Conservation (phyloP, 2,888 invertebrate species). For the Drosophila fungiperda region DNA sequence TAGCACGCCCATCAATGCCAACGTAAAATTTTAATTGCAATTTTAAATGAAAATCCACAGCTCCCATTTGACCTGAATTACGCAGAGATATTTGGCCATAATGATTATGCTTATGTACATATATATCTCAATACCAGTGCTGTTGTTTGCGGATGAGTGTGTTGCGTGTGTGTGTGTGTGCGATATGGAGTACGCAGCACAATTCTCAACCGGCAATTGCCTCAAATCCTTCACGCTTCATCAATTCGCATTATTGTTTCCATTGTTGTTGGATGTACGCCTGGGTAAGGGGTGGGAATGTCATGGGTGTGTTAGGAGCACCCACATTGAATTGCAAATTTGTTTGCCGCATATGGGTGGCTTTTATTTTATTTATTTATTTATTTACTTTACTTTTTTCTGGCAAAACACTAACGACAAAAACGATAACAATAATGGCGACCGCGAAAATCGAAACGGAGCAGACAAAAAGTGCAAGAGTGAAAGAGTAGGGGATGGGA, state of each 20-base stretch:
- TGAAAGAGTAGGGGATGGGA: too few species aligned
- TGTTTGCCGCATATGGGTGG: constrained; percentile 30
- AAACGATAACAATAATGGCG: constrained; percentile 18
- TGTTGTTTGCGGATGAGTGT: constrained; percentile 25
- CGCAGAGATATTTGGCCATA: constrained; percentile 33
- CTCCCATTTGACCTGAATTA: constrained; percentile 53
- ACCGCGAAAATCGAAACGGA: constrained; percentile 73
- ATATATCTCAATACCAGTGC: constrained; percentile 23
- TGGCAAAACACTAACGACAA: constrained; percentile 41
- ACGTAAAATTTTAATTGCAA: constrained; percentile 56
- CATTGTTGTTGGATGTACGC: constrained; percentile 57
- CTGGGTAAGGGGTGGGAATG: constrained; percentile 12
- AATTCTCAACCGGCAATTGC: constrained; percentile 74
- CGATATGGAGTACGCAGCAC: constrained; percentile 44
- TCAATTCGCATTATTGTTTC: constrained; percentile 80
- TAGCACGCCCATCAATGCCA: constrained; percentile 40
- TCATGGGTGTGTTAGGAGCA: constrained; percentile 6
- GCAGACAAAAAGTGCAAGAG: constrained; percentile 4
- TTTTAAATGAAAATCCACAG: constrained; percentile 65
- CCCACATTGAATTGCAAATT: constrained; percentile 77
- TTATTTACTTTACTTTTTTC: neutral
- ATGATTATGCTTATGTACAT: constrained; percentile 37
- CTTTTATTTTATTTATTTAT: neutral
- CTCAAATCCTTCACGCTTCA: constrained; percentile 80
- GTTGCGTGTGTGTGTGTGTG: constrained; percentile 38